Conservation (phyloP, 1,140 invertebrate genomes). For the Monomorium pharaonis region DNA sequence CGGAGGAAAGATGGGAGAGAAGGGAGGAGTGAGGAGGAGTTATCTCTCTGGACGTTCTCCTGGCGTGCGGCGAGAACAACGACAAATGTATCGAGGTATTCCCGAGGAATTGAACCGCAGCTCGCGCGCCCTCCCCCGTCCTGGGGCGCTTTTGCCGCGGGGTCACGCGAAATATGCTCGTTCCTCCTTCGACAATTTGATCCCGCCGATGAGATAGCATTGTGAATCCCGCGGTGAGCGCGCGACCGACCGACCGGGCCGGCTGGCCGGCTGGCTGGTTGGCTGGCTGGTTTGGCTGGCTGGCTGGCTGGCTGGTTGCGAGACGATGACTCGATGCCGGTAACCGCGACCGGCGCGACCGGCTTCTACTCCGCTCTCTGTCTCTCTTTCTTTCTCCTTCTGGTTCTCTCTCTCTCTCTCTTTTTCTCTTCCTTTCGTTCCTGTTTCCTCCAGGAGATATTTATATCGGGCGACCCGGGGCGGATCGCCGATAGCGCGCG, state of each 20-base stretch:
- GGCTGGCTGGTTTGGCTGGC: neutral
- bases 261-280: neutral
- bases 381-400: conserved; percentile 1
- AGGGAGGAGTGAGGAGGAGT: conserved; percentile 58
- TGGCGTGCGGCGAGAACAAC: conserved; percentile 66
- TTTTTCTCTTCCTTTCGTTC: neutral
- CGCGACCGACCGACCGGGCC: conserved; percentile 26
- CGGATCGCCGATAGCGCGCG: conserved; percentile 65
- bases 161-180: conserved; percentile 83
- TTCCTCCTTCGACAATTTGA: conserved; percentile 83
- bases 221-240: conserved; percentile 74
- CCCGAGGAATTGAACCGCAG: conserved; percentile 81
- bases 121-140: conserved; percentile 9
- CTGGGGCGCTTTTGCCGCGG: conserved; percentile 76
- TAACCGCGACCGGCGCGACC: conserved; percentile 48
- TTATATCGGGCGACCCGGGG: conserved; percentile 68
- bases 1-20: too few species aligned
- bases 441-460: conserved; percentile 51
- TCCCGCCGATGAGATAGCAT: conserved; percentile 82
- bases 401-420: neutral
- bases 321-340: conserved; percentile 26
- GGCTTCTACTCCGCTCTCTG: neutral
- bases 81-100: conserved; percentile 85
- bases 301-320: neutral
- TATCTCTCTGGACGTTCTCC: conserved; percentile 51